Evolutionary conservation across 2,113 vertebrate species (phyloP).

Genomic region (Notothenia rossii): DNA sequence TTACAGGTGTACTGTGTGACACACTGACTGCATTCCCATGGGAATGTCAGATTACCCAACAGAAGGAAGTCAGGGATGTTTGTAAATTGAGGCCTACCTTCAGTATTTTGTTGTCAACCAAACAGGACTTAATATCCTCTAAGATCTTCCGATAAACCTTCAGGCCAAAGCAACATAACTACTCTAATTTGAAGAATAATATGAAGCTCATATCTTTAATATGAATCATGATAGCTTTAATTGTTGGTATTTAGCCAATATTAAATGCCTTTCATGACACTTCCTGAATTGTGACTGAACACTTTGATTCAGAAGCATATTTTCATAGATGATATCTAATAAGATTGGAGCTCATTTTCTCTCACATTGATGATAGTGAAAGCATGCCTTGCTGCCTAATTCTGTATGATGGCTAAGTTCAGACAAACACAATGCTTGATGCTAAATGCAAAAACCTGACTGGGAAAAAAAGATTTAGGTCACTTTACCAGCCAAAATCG

Average conservation of each 20-base stretch:
- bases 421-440: conserved; percentile 13
- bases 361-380: neutral
- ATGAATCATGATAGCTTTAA: neutral
- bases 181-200: neutral
- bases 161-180: neutral
- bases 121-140: conserved; percentile 2
- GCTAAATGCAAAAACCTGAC: conserved; percentile 25
- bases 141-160: neutral
- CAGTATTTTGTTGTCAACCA: neutral
- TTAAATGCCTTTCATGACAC: neutral
- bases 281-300: neutral
- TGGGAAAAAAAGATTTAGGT: conserved; percentile 7
- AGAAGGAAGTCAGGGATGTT: conserved; percentile 19
- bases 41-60: conserved; percentile 25
- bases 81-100: conserved; percentile 15
- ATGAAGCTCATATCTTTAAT: neutral
- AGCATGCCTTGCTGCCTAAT: neutral
- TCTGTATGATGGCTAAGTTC: conserved; percentile 14
- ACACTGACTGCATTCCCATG: conserved; percentile 17
- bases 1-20: conserved; percentile 18
- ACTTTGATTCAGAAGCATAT: conserved; percentile 13
- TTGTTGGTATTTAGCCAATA: neutral
- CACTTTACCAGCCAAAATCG: neutral
- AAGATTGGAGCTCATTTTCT: conserved; percentile 7
- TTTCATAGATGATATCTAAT: conserved; percentile 17